phyloP scores from a whole-genome alignment of 2,797 vertebrate genomes.

The Mus caroli region DNA sequence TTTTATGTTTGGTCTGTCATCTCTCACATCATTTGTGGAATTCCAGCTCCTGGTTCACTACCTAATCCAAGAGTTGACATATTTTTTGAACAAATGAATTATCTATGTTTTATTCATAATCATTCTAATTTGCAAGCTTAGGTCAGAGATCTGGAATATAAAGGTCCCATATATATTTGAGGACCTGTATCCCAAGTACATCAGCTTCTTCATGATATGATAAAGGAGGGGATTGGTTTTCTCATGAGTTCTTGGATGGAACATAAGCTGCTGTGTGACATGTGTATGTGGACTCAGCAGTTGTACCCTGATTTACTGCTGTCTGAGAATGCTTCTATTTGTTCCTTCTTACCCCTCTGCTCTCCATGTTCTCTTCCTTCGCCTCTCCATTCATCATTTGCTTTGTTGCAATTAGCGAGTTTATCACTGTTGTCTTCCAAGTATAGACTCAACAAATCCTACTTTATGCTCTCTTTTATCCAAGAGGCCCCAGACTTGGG shows the following conservation, averaged over 20 bases:
- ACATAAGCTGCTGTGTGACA: neutral
- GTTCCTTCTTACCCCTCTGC: neutral
- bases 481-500: neutral
- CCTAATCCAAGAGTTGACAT: neutral
- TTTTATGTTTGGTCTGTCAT: constrained; percentile 3
- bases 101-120: neutral
- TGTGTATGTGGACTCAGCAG: constrained; percentile 10
- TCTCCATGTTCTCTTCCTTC: neutral
- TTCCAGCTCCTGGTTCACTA: neutral
- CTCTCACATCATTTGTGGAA: neutral
- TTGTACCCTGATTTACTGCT: constrained; percentile 10
- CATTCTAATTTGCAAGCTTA: neutral
- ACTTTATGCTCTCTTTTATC: neutral
- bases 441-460: neutral
- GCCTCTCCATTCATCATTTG: neutral
- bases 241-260: neutral
- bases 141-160: neutral
- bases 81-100: constrained; percentile 41
- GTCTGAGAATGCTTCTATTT: constrained; percentile 44
- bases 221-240: neutral
- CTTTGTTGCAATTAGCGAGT: neutral
- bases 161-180: neutral
- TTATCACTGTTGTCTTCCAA: neutral
- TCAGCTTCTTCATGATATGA: neutral
- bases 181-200: neutral